These are phyloP conservation scores for Ceryle rudis DNA, from an alignment of 2,797 vertebrate genomes.

Conservation along the genomic window DNA sequence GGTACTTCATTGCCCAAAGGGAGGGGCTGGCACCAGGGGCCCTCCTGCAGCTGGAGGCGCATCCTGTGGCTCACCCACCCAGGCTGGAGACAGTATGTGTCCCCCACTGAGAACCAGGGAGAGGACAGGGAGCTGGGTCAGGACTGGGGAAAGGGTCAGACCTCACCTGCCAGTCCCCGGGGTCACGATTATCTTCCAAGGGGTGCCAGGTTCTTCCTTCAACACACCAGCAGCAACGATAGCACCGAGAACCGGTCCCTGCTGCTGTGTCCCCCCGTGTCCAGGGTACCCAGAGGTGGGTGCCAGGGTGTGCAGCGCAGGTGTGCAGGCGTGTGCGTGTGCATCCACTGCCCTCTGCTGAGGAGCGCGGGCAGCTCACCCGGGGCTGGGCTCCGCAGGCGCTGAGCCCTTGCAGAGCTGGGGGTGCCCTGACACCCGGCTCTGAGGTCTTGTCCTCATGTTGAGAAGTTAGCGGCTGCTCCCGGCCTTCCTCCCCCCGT, in stretches of 20 bases:
- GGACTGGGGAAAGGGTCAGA: neutral
- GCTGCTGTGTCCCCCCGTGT: neutral
- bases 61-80: neutral
- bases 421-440: neutral
- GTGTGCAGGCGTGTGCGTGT: neutral
- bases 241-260: fast-evolving
- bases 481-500: neutral
- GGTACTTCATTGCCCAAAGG: neutral
- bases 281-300: neutral
- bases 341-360: slow-evolving; percentile 55
- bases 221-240: fast-evolving
- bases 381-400: neutral
- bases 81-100: neutral
- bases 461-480: fast-evolving
- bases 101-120: neutral
- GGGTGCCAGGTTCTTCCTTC: neutral
- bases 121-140: neutral
- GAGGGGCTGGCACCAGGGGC: neutral
- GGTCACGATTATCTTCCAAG: fast-evolving
- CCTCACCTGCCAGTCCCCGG: fast-evolving
- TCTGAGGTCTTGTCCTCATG: neutral
- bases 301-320: neutral
- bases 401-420: neutral
- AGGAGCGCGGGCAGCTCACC: neutral
- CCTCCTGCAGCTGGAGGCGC: neutral